These are phyloP conservation scores for Malacoraja senta DNA, from an alignment of 2,797 vertebrate species.

Conservation along the genomic window DNA sequence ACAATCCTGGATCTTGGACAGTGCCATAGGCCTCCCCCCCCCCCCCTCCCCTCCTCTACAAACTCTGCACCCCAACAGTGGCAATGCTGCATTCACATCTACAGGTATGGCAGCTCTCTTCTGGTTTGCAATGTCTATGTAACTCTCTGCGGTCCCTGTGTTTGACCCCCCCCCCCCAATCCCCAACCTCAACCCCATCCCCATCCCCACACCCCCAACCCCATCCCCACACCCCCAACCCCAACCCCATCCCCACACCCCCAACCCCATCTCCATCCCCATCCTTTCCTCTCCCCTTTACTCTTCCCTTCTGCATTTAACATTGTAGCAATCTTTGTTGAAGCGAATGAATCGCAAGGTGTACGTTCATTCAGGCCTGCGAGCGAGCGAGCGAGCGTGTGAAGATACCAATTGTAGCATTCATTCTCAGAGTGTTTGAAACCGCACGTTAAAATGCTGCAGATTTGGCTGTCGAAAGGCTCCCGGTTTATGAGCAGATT, in stretches of 20 bases:
- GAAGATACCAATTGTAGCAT: slow-evolving; percentile 21
- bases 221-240: too few species aligned
- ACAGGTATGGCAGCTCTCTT: slow-evolving; percentile 33
- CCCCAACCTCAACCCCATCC: too few species aligned
- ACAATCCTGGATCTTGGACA: slow-evolving; percentile 4
- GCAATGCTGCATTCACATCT: slow-evolving; percentile 30
- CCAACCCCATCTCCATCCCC: too few species aligned
- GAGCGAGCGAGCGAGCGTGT: neutral
- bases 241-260: too few species aligned
- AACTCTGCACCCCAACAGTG: neutral
- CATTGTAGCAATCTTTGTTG: slow-evolving; percentile 30
- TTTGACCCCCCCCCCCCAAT: too few species aligned
- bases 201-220: too few species aligned
- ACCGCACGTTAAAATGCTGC: slow-evolving; percentile 16
- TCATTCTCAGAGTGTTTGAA: neutral
- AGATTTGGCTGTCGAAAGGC: neutral
- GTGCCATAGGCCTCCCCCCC: slow-evolving; percentile 2
- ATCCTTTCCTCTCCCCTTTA: too few species aligned
- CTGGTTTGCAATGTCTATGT: slow-evolving; percentile 8
- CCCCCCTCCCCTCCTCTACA: neutral
- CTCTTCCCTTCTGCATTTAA: neutral
- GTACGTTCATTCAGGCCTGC: slow-evolving; percentile 9
- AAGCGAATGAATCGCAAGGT: slow-evolving; percentile 1
- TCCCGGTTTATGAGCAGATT: neutral
- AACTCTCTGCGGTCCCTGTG: neutral